phyloP scores from a whole-genome alignment of 2,113 vertebrate genomes.

The Eulacestoma nigropectus region DNA sequence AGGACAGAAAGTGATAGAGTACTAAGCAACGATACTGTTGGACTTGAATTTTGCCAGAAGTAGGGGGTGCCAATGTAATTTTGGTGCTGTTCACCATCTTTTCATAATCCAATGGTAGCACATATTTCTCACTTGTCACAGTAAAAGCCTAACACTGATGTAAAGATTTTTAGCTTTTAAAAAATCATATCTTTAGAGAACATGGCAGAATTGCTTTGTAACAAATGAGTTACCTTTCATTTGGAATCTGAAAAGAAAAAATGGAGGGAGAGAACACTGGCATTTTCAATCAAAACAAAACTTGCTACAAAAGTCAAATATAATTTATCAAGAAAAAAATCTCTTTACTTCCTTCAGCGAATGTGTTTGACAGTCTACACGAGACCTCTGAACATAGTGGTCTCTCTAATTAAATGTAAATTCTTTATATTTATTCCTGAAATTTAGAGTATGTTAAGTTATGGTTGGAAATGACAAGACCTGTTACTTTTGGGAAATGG shows the following conservation, averaged over 20 bases:
- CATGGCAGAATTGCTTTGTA: not conserved
- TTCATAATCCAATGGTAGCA: not conserved
- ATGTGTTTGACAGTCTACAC: not conserved
- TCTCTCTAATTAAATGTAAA: not conserved
- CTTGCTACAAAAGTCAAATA: not conserved
- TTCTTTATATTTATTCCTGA: not conserved
- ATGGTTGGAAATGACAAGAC: not conserved
- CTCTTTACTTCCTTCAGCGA: not conserved
- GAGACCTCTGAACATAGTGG: not conserved
- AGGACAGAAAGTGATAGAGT: not conserved
- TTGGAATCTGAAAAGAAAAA: not conserved
- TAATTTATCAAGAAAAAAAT: not conserved
- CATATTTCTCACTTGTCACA: constrained; percentile 6
- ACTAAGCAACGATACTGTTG: not conserved
- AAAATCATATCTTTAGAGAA: not conserved
- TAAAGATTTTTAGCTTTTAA: constrained; percentile 9
- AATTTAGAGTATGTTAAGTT: not conserved
- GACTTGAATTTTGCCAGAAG: constrained; percentile 23
- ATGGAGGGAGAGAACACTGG: not conserved
- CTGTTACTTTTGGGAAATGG: not conserved
- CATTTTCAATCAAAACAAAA: not conserved
- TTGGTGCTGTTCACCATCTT: not conserved
- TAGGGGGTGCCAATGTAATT: constrained; percentile 14
- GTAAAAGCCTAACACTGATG: not conserved
- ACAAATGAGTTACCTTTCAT: not conserved